phyloP scores from a whole-genome alignment of 2,113 vertebrate species.

The Regulus satrapa region DNA sequence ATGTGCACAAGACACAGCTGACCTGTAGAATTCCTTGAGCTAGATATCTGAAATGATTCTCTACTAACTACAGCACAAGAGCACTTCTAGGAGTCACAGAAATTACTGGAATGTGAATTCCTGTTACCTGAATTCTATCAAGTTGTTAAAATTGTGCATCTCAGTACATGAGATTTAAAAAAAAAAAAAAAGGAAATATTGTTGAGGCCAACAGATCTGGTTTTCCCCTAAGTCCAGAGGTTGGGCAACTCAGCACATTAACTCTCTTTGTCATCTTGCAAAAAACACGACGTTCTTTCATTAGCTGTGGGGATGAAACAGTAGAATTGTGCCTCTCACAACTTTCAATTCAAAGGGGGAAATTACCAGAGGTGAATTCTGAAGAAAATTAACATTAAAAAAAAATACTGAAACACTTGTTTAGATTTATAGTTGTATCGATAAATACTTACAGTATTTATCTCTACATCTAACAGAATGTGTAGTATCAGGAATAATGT shows the following conservation, averaged over 20 bases:
- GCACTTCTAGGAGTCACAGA: slow-evolving; percentile 41
- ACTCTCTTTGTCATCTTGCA: background rate
- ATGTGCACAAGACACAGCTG: background rate
- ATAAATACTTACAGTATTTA: background rate
- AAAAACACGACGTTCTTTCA: background rate
- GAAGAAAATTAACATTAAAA: background rate
- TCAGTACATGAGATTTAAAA: background rate
- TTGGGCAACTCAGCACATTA: background rate
- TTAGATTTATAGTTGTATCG: background rate
- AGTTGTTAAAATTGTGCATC: slow-evolving; percentile 1
- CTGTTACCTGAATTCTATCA: slow-evolving; percentile 61
- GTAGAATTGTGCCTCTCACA: background rate
- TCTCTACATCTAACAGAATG: background rate
- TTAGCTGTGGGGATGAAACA: background rate
- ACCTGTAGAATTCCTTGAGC: background rate
- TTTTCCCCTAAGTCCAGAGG: background rate
- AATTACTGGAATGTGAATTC: slow-evolving; percentile 69
- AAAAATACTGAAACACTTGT: background rate
- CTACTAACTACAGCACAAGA: slow-evolving; percentile 20
- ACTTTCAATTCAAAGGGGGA: background rate
- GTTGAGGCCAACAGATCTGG: background rate
- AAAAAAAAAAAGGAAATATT: background rate
- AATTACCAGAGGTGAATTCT: background rate
- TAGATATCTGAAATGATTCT: background rate
- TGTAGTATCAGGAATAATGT: background rate